These are phyloP conservation scores for Caerostris extrusa DNA, from an alignment of 1,140 invertebrate species.

Conservation along the genomic window DNA sequence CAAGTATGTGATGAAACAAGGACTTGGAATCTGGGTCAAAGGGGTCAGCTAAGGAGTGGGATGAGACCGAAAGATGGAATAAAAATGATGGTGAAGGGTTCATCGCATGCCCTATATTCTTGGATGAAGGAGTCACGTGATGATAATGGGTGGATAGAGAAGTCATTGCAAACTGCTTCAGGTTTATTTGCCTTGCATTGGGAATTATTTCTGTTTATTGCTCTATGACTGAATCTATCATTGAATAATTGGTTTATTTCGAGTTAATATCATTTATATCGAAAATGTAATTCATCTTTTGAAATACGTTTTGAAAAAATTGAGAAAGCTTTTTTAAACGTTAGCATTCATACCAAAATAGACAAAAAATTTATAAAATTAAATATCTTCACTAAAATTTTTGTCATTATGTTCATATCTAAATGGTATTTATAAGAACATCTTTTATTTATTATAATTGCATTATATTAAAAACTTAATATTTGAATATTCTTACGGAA, in stretches of 20 bases:
- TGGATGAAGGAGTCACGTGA: not conserved
- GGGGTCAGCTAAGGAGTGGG: conserved; percentile 37
- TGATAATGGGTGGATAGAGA: not conserved
- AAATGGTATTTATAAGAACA: no score
- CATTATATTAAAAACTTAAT: no score
- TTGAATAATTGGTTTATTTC: not conserved
- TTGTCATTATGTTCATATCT: no score
- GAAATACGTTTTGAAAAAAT: no score
- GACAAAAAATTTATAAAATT: no score
- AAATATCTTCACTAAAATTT: no score
- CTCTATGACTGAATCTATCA: not conserved
- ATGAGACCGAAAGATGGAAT: conserved; percentile 30
- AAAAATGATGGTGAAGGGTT: not conserved
- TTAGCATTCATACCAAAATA: no score
- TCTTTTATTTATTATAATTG: no score
- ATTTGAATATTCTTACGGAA: no score
- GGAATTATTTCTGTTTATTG: not conserved
- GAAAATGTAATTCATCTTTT: not conserved
- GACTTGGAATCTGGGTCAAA: conserved; percentile 37
- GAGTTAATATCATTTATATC: not conserved
- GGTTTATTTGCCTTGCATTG: not conserved
- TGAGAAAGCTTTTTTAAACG: no score
- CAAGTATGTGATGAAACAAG: conserved; percentile 38
- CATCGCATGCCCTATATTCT: conserved; percentile 3
- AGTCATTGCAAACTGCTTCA: not conserved